Base-by-base conservation (phyloP, 1,140 invertebrate species). In the Phenacoccus solenopsis region DNA sequence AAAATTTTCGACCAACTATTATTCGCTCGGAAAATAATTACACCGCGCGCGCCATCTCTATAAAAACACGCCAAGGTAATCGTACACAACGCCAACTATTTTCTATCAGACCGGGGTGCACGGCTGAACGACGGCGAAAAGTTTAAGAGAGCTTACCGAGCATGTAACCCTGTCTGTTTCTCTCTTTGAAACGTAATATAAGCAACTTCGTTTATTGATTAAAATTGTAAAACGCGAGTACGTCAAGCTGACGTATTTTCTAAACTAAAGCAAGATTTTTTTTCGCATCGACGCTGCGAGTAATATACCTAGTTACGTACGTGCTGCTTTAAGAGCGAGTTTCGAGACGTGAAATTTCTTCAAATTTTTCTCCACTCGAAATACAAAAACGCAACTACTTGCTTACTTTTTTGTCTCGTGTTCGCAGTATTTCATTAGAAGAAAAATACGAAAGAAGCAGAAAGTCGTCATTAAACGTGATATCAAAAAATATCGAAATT, bases 161-260 rank as follows among this genome's bases (percentile, higher is more conserved):
- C 38, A 49, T 49, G 38, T 49, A 49, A 49, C 38, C n/a, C n/a
- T n/a, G n/a, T n/a, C n/a, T n/a, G n/a, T n/a, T n/a, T n/a, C n/a
- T n/a, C n/a, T 49, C 20, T 49, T 49, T 49, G 13, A 49, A 49
- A 49, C 38, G 38, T 49, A 49, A 49, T 49, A 49, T 49, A 49
- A 49, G 38, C 38, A 49, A 49, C 5, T 49, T 49, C 38, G 38
- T 49, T 49, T 49, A 49, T 49, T 49, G 38, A 49, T 49, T 49
- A 49, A 49, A 49, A 49, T 16, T 49, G 38, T 49, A 16, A 49
- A 49, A 49, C 38, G 38, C 38, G n/a, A 49, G 5, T 49, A 49
- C 38, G 38, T 49, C 38, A 49, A 49, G 38, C 38, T 49, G 38
- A 49, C 38, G 38, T 49, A n/a, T 49, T 49, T 49, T 49, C 38